phyloP scores from a whole-genome alignment of 2,797 vertebrate species.

The Chaenodraco wilsoni region DNA sequence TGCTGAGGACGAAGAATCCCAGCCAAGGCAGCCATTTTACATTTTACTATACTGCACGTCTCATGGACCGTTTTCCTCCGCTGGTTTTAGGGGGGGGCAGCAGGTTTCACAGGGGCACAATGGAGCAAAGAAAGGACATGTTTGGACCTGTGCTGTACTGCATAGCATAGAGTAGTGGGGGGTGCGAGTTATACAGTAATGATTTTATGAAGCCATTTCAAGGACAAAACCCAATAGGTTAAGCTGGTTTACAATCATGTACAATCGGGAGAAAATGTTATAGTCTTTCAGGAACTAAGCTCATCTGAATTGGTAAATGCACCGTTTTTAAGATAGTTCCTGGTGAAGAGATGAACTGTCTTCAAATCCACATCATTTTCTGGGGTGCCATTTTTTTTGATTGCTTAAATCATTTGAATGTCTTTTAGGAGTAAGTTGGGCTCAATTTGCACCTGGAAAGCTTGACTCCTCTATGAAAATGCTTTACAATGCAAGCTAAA shows the following conservation, averaged over 20 bases:
- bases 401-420: constrained; percentile 40
- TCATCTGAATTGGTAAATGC: constrained; percentile 3
- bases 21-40: constrained; percentile 76
- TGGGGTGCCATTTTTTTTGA: constrained; percentile 11
- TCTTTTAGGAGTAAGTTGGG: constrained; percentile 15
- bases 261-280: not conserved
- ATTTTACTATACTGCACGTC: constrained; percentile 73
- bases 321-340: constrained; percentile 1
- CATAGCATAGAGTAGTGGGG: constrained; percentile 30
- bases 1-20: constrained; percentile 79
- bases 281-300: constrained; percentile 3
- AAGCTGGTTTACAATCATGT: constrained; percentile 4
- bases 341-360: not conserved
- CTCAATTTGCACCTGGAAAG: constrained; percentile 41
- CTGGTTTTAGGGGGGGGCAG: constrained; percentile 64
- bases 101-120: constrained; percentile 40
- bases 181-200: constrained; percentile 34
- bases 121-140: constrained; percentile 59
- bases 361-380: constrained; percentile 12
- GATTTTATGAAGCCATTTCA: constrained; percentile 46
- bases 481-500: constrained; percentile 46
- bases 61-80: constrained; percentile 66
- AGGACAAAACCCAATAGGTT: constrained; percentile 26
- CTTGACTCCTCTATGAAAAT: constrained; percentile 41
- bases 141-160: constrained; percentile 27